Conservation (phyloP, 2,797 vertebrate species). For the Chelidonichthys spinosus region DNA sequence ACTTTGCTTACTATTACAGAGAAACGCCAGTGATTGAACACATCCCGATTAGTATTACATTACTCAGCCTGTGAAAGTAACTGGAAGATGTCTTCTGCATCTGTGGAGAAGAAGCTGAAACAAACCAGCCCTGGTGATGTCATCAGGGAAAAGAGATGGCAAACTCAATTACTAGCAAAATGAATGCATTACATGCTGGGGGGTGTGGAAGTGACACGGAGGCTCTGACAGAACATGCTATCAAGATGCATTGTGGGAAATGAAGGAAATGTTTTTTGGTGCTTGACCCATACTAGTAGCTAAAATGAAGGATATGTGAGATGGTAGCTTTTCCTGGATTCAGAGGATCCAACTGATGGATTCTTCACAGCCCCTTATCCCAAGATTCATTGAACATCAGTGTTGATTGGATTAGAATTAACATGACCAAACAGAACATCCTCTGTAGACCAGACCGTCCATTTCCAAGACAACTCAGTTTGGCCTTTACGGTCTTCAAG, state of each 20-base stretch:
- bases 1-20: conserved; percentile 14
- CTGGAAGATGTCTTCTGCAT: neutral
- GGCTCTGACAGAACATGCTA: neutral
- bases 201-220: neutral
- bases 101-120: neutral
- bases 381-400: too few species aligned
- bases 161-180: neutral
- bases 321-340: too few species aligned
- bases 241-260: neutral
- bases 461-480: too few species aligned
- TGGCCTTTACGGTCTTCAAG: too few species aligned
- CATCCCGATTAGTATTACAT: conserved; percentile 2
- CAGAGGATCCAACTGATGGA: too few species aligned
- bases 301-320: neutral
- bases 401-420: too few species aligned
- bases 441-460: too few species aligned
- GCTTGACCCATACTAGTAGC: neutral
- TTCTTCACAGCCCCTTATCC: too few species aligned
- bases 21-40: conserved; percentile 4
- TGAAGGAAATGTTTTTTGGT: neutral
- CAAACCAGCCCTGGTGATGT: conserved; percentile 2
- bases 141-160: neutral
- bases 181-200: neutral
- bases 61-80: conserved; percentile 9
- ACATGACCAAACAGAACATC: too few species aligned